Conservation (phyloP, 2,888 invertebrate species). For the Phaonia tiefii region DNA sequence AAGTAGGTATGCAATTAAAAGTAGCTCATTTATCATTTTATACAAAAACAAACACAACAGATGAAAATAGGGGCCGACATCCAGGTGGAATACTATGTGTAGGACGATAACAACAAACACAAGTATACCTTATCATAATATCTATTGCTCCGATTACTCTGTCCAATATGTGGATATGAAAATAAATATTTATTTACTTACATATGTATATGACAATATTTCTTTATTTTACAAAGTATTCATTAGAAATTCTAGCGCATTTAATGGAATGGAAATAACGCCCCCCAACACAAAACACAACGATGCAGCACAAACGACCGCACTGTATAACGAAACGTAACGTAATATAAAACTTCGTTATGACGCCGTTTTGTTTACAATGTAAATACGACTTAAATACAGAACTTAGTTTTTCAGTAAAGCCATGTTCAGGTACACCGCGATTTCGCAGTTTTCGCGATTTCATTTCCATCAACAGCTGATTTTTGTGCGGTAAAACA, state of each 20-base stretch:
- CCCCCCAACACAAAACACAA: slow-evolving; percentile 6
- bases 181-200: not conserved
- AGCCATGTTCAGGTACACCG: too few species aligned
- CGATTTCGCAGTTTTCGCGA: too few species aligned
- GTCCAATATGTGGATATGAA: not conserved
- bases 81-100: not conserved
- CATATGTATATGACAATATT: not conserved
- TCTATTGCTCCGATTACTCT: slow-evolving; percentile 23
- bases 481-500: too few species aligned
- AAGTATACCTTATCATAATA: slow-evolving; percentile 1
- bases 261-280: slow-evolving; percentile 12
- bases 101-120: not conserved
- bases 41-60: not conserved
- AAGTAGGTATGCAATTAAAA: not conserved
- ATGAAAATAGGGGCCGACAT: not conserved
- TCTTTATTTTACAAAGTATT: not conserved
- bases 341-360: not conserved
- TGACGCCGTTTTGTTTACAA: too few species aligned
- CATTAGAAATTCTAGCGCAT: slow-evolving; percentile 25
- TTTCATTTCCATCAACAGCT: too few species aligned
- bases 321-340: not conserved
- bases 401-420: too few species aligned
- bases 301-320: not conserved
- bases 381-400: too few species aligned
- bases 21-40: slow-evolving; percentile 27